Evolutionary conservation across 2,888 invertebrate genomes (phyloP).

Genomic region (Pyrgus malvae): DNA sequence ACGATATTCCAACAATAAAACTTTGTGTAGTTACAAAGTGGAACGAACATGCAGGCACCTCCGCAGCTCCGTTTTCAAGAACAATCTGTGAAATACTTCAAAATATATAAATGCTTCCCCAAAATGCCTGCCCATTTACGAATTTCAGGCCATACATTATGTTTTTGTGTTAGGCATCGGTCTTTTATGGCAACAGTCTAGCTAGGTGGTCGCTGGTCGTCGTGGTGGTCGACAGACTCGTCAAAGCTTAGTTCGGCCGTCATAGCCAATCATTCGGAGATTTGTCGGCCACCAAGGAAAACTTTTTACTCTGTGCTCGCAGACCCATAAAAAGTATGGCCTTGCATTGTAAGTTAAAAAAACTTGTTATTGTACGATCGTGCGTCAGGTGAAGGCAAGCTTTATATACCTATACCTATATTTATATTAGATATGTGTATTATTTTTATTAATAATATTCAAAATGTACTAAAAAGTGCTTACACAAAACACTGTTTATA

Average conservation of each 20-base stretch:
- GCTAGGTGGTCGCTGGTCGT: slow-evolving; percentile 41
- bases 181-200: slow-evolving; percentile 11
- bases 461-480: neutral
- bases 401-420: neutral
- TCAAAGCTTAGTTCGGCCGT: neutral
- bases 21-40: too few species aligned
- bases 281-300: neutral
- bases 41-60: too few species aligned
- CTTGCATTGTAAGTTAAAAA: neutral
- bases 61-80: too few species aligned
- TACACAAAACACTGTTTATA: too few species aligned
- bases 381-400: neutral
- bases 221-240: neutral
- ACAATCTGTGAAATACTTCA: too few species aligned
- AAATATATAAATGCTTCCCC: too few species aligned
- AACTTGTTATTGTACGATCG: neutral
- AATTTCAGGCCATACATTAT: too few species aligned
- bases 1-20: too few species aligned
- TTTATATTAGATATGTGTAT: neutral
- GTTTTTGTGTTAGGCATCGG: slow-evolving; percentile 46
- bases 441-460: neutral
- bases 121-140: too few species aligned
- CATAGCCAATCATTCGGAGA: neutral
- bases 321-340: neutral
- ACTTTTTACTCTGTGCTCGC: slow-evolving; percentile 1